Percentiles rank a stretch among this genome's conserved stretches.
phyloP scores from a whole-genome alignment of 1,140 invertebrate genomes.

The Hylaeus anthracinus region DNA sequence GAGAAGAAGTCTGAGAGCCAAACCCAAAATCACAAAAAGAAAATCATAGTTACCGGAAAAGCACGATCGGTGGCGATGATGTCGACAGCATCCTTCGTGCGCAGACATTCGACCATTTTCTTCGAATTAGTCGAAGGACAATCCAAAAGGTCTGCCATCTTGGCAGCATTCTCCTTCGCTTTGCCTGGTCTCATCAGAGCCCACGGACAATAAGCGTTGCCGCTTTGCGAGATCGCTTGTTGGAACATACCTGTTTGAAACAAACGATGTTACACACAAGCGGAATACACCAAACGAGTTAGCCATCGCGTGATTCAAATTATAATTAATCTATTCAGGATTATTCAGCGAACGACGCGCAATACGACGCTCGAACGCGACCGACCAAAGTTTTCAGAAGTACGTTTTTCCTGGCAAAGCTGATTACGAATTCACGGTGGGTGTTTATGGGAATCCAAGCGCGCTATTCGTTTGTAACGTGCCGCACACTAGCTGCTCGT shows the following conservation, averaged over 20 bases:
- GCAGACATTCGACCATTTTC: constrained; percentile 83
- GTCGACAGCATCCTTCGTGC: constrained; percentile 81
- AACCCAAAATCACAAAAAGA: background rate
- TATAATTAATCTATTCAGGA: background rate
- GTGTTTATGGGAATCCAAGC: background rate
- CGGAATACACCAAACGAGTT: background rate
- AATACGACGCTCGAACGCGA: background rate
- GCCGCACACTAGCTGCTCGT: background rate
- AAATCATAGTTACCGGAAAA: constrained; percentile 81
- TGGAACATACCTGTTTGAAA: constrained; percentile 84
- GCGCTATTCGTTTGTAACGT: background rate
- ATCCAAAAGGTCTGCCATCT: constrained; percentile 83
- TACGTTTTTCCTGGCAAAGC: background rate
- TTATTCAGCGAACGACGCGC: background rate
- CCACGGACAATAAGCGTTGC: constrained; percentile 90
- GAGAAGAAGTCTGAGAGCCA: too few relatives aligned
- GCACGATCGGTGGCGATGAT: constrained; percentile 84
- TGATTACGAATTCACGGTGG: background rate
- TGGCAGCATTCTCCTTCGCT: constrained; percentile 83
- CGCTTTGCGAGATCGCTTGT: constrained; percentile 89
- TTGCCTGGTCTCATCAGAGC: constrained; percentile 84
- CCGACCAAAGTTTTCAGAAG: background rate
- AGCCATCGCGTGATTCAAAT: too few relatives aligned
- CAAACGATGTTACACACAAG: background rate
- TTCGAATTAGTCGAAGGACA: constrained; percentile 82